Evolutionary conservation across 2,888 invertebrate species (phyloP).

Genomic region (Cryptophagus acutangulus): DNA sequence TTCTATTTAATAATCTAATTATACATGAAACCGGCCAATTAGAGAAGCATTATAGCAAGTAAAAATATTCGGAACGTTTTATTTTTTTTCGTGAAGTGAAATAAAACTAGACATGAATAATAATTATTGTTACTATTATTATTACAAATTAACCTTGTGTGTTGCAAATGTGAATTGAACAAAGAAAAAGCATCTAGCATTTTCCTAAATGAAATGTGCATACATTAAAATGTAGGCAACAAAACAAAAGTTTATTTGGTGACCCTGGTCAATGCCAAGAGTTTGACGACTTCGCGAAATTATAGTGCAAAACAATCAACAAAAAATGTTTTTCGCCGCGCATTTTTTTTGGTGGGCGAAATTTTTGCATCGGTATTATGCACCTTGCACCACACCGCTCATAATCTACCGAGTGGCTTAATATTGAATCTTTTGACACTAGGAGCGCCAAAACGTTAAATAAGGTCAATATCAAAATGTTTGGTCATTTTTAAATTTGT

Average conservation of each 20-base stretch:
- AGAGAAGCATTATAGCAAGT: no score
- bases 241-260: slow-evolving; percentile 9
- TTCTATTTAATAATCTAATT: slow-evolving; percentile 1
- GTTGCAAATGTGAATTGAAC: slow-evolving; percentile 3
- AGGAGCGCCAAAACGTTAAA: no score
- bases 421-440: no score
- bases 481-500: no score
- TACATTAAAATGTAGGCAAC: slow-evolving; percentile 8
- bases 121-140: slow-evolving; percentile 1
- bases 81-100: slow-evolving; percentile 2
- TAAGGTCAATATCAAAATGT: no score
- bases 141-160: no score
- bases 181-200: slow-evolving; percentile 7
- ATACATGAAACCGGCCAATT: no score
- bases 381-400: no score
- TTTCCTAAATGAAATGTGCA: no score
- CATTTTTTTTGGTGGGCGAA: slow-evolving; percentile 3
- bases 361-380: no score
- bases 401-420: no score
- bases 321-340: slow-evolving; percentile 7
- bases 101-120: background rate
- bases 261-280: slow-evolving; percentile 13
- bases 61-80: background rate
- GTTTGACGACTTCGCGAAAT: slow-evolving; percentile 10
- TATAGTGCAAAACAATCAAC: slow-evolving; percentile 5